These are phyloP conservation scores for Drosophila demipolita DNA, from an alignment of 2,888 invertebrate species.

Conservation along the genomic window DNA sequence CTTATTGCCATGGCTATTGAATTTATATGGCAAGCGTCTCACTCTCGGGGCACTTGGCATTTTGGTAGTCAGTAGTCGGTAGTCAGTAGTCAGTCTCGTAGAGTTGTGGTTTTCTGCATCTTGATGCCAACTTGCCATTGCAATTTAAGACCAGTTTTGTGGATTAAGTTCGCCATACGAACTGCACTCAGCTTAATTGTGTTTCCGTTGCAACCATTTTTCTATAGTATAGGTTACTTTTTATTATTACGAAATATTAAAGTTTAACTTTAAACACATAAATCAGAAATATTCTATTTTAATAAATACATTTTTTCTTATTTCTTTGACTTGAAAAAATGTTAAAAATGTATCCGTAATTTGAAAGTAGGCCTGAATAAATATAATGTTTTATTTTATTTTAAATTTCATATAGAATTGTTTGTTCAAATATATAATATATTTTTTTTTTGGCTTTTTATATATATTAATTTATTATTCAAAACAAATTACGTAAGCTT, in stretches of 20 bases:
- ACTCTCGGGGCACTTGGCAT: conserved; percentile 25
- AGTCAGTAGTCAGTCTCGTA: background rate
- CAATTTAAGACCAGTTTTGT: conserved; percentile 57
- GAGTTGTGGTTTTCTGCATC: conserved; percentile 4
- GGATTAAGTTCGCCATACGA: conserved; percentile 42
- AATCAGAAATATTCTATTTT: background rate
- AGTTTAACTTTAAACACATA: background rate
- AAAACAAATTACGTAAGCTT: background rate
- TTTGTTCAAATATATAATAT: too few relatives aligned
- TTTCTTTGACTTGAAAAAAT: too few relatives aligned
- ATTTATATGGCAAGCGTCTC: conserved; percentile 69
- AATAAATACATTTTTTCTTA: background rate
- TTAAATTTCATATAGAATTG: too few relatives aligned
- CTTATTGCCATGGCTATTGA: conserved; percentile 77
- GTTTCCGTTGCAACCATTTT: conserved; percentile 44
- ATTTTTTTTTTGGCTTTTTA: too few relatives aligned
- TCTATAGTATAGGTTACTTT: conserved; percentile 2
- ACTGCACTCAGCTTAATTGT: conserved; percentile 70
- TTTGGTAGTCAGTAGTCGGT: conserved; percentile 27
- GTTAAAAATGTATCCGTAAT: too few relatives aligned
- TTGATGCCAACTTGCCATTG: conserved; percentile 5
- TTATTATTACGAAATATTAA: background rate
- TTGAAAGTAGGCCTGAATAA: too few relatives aligned
- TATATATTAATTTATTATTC: background rate
- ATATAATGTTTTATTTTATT: too few relatives aligned